phyloP scores from a whole-genome alignment of 2,888 invertebrate species.

The Cantharis nigra region DNA sequence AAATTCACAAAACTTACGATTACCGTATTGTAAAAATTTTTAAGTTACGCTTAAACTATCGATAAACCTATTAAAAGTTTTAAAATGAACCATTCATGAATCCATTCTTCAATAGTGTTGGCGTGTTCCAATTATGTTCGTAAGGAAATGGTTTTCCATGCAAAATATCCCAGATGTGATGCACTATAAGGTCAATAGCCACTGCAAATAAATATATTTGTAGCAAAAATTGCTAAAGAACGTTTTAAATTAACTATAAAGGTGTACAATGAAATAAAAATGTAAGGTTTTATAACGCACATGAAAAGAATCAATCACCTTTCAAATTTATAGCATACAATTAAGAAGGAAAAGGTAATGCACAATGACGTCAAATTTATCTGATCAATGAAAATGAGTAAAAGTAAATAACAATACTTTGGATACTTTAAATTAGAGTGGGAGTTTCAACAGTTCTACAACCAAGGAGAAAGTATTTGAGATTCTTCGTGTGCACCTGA shows the following conservation, averaged over 20 bases:
- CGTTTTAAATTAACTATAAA: constrained; percentile 1
- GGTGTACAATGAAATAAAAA: background rate
- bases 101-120: constrained; percentile 43
- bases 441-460: background rate
- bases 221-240: constrained; percentile 21
- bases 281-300: background rate
- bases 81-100: constrained; percentile 26
- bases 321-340: background rate
- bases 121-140: constrained; percentile 53
- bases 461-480: background rate
- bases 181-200: constrained; percentile 99
- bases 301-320: background rate
- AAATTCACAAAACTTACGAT: background rate
- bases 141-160: constrained; percentile 58
- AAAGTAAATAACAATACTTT: background rate
- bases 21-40: background rate
- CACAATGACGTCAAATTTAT: background rate
- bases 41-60: background rate
- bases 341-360: background rate
- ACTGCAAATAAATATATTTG: constrained; percentile 75
- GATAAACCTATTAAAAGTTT: constrained; percentile 3
- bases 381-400: background rate
- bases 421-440: background rate
- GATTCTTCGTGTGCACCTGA: too few species aligned
- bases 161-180: constrained; percentile 97